Base-by-base conservation (phyloP, 2,888 invertebrate genomes). In the Pteria penguin region DNA sequence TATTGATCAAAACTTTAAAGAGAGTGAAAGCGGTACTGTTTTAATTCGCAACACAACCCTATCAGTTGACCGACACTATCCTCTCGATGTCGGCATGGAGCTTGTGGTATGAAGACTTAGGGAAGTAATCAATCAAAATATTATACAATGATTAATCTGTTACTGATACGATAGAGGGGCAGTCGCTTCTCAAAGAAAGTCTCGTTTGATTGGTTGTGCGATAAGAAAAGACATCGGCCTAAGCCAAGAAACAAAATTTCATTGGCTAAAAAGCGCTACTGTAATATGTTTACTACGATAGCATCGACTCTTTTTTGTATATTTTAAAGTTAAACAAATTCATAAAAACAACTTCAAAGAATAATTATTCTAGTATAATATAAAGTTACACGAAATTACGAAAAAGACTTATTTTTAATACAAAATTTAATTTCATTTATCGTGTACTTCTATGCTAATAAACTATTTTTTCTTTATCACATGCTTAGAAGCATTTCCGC, bases 41-140 rank as follows among this genome's bases (percentile, higher is more conserved):
- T 68, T 68, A 68, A 31, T 68, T 68, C 57, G 33, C 8, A 57
- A 57, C 29, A 57, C 68, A 68, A 57, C 68, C 68, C 22, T 68
- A 68, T 68, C 68, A 68, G 57, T 68, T 68, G 68, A 68, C 68
- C 68, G 52, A 32, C 57, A 68, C 32, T 26, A 55, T 36, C 57
- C 67, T 72, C 57, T 70, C 69, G 63, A 36, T 73, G 33, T 72
- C 67, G 67, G 72, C 72, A 61, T 69, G 63, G 76, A 62, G 68
- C 65, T 27, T 63, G 33, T 68, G 69, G 73, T 63, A 70, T 69
- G 72, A 73, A 65, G 62, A 67, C 60, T 65, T 54, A 57, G 57
- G 61, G 69, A 36, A 55, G 65, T 70, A 60, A 72, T 77, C 76
- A 77, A 77, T 77, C 76, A 77, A 68, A 58, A 61, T 67, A 73